Conservation (phyloP, 2,113 vertebrate species). For the Clupea harengus region DNA sequence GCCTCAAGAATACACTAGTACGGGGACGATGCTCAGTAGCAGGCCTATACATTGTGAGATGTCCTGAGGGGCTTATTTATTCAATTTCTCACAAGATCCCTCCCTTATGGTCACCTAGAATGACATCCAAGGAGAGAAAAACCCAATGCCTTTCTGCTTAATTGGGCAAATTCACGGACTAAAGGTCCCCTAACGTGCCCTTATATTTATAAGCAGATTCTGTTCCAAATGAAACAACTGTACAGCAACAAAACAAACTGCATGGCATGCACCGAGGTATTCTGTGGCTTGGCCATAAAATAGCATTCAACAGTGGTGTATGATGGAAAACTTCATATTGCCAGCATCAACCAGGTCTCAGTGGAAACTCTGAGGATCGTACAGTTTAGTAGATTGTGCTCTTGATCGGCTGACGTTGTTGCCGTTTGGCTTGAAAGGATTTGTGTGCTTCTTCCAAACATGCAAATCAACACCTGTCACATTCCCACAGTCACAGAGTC, state of each 20-base stretch:
- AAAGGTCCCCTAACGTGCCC: not conserved
- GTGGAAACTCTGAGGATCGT: not conserved
- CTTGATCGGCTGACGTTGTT: not conserved
- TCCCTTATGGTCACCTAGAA: too few species aligned
- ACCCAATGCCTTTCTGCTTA: not conserved
- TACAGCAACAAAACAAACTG: not conserved
- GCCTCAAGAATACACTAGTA: not conserved
- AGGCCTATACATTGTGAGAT: not conserved
- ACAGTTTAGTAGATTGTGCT: not conserved
- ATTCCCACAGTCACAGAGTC: not conserved
- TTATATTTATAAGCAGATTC: not conserved
- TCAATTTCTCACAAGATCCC: not conserved
- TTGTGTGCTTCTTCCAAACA: not conserved
- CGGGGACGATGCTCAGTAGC: not conserved
- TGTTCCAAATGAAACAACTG: not conserved
- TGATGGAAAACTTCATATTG: not conserved
- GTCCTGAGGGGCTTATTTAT: not conserved
- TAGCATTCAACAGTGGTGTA: not conserved
- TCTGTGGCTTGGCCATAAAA: not conserved
- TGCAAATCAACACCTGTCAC: not conserved
- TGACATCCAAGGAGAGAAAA: not conserved
- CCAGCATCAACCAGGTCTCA: not conserved
- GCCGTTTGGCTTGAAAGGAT: not conserved
- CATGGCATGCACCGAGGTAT: not conserved
- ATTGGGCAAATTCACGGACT: not conserved